Evolutionary conservation across 2,888 invertebrate species (phyloP).

Genomic region (Drosophila koepferae): DNA sequence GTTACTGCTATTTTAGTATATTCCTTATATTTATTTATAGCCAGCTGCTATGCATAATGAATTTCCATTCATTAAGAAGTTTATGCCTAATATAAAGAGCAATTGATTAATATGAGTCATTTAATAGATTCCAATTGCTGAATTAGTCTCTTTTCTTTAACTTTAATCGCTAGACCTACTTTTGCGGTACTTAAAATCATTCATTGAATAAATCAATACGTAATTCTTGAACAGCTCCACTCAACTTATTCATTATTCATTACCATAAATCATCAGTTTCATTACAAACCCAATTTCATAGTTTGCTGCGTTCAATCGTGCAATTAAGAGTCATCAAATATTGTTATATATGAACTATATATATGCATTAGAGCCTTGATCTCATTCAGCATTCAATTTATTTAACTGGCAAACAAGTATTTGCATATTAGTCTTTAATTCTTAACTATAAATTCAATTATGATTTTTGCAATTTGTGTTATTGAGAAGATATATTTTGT

Average conservation of each 20-base stretch:
- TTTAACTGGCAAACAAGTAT: slow-evolving; percentile 2
- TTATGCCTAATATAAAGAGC: not conserved
- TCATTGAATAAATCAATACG: not conserved
- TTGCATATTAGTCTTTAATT: slow-evolving; percentile 1
- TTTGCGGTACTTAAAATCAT: not conserved
- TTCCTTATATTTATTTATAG: not conserved
- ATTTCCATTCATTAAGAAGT: not conserved
- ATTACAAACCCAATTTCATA: not conserved
- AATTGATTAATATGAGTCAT: not conserved
- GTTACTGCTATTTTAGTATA: not conserved
- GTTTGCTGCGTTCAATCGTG: not conserved
- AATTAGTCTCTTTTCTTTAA: too few relatives aligned
- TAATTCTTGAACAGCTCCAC: not conserved
- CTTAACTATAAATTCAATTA: slow-evolving; percentile 2
- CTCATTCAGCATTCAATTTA: not conserved
- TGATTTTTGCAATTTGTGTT: not conserved
- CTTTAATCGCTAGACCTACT: not conserved
- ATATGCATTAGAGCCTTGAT: not conserved
- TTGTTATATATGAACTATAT: not conserved
- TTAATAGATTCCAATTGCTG: not conserved
- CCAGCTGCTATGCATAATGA: not conserved
- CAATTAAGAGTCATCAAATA: not conserved
- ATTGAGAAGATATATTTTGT: slow-evolving; percentile 10
- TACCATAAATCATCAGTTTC: not conserved
- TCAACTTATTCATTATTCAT: not conserved